Conservation (phyloP, 2,113 vertebrate genomes). For the Syngnathus floridae region DNA sequence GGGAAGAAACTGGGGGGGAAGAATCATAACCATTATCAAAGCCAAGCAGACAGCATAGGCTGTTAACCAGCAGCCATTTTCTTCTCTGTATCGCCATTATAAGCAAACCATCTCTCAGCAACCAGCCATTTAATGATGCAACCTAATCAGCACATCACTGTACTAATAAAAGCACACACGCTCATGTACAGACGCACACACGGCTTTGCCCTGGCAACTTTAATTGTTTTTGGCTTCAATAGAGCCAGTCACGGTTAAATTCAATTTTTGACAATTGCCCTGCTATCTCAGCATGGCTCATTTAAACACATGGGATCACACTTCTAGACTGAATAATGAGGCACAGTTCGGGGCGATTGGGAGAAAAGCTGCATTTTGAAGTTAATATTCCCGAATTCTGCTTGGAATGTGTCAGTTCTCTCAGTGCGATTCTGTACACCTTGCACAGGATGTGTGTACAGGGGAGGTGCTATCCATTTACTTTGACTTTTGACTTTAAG, state of each 20-base stretch:
- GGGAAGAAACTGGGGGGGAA: slow-evolving; percentile 35
- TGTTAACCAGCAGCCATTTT: slow-evolving; percentile 44
- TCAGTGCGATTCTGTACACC: background rate
- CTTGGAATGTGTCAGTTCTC: slow-evolving; percentile 24
- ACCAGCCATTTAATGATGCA: slow-evolving; percentile 28
- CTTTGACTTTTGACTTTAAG: no score
- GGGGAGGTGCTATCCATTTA: no score
- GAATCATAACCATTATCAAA: slow-evolving; percentile 52
- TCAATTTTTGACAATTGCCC: slow-evolving; percentile 46
- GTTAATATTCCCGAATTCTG: slow-evolving; percentile 31
- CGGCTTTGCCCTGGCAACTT: slow-evolving; percentile 18
- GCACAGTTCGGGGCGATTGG: slow-evolving; percentile 21
- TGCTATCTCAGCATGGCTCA: slow-evolving; percentile 33
- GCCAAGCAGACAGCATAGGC: slow-evolving; percentile 41
- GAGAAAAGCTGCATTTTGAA: slow-evolving; percentile 30
- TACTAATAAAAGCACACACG: slow-evolving; percentile 30
- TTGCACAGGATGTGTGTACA: background rate
- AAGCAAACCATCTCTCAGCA: slow-evolving; percentile 27
- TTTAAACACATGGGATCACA: slow-evolving; percentile 28
- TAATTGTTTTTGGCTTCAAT: slow-evolving; percentile 27
- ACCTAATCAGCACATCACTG: slow-evolving; percentile 36
- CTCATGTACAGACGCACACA: slow-evolving; percentile 8
- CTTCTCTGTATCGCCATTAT: slow-evolving; percentile 34
- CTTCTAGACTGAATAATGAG: slow-evolving; percentile 40
- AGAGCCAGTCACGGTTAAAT: slow-evolving; percentile 38